These are phyloP conservation scores for Pelecanus crispus DNA, from an alignment of 2,113 vertebrate species.

Conservation along the genomic window DNA sequence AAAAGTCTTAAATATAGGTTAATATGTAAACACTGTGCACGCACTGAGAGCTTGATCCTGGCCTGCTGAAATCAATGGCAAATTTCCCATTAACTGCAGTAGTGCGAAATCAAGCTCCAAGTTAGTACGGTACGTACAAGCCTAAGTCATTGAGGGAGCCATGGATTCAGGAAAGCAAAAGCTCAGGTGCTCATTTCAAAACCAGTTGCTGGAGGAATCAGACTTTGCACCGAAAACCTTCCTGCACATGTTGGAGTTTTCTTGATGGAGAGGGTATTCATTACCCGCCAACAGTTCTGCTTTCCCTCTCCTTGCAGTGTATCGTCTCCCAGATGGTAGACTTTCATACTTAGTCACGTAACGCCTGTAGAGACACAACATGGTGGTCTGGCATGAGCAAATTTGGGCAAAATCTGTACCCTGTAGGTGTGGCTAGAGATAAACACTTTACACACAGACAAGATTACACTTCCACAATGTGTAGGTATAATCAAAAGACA, in stretches of 20 bases:
- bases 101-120: conserved; percentile 4
- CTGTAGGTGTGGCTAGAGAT: not conserved
- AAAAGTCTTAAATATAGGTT: conserved; percentile 86
- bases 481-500: not conserved
- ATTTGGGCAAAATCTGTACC: not conserved
- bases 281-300: conserved; percentile 76
- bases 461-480: not conserved
- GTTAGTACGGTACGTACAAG: not conserved
- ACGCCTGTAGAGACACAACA: conserved; percentile 68
- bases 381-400: not conserved
- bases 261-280: conserved; percentile 92
- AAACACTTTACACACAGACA: not conserved
- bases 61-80: conserved; percentile 36
- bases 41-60: conserved; percentile 37
- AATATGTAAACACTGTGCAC: conserved; percentile 90
- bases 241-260: conserved; percentile 97
- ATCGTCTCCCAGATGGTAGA: conserved; percentile 77
- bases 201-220: conserved; percentile 67
- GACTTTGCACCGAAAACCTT: conserved; percentile 73
- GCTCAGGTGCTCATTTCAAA: conserved; percentile 49
- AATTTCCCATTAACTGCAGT: conserved; percentile 13
- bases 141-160: not conserved
- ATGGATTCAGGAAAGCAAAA: not conserved
- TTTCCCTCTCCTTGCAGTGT: conserved; percentile 68
- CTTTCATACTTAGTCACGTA: conserved; percentile 83